phyloP scores from a whole-genome alignment of 2,113 vertebrate species.

The Montifringilla adamsi region DNA sequence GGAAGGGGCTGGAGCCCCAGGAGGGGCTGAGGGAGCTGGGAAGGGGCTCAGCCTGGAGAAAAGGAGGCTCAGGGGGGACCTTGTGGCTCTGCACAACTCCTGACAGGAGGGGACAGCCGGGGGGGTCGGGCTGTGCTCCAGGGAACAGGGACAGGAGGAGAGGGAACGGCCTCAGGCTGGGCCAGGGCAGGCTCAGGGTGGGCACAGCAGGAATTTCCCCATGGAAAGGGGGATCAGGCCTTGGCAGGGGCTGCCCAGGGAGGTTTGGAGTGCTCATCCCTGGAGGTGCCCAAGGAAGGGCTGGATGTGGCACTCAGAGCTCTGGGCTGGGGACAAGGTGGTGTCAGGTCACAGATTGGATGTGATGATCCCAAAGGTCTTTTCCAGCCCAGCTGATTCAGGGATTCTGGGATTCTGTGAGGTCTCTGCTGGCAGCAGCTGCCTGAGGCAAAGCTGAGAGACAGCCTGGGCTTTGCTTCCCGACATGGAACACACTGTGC shows the following conservation, averaged over 20 bases:
- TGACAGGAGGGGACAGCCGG: not conserved
- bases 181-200: not conserved
- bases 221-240: not conserved
- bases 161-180: not conserved
- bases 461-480: not conserved
- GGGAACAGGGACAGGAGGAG: not conserved
- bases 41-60: too few relatives aligned
- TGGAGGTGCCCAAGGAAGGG: accelerated
- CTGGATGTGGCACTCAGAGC: not conserved
- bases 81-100: not conserved
- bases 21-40: too few relatives aligned
- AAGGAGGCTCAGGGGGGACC: not conserved
- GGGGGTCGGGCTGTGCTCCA: not conserved
- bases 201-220: not conserved
- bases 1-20: not conserved
- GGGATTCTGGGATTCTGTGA: not conserved
- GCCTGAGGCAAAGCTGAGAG: not conserved
- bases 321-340: not conserved
- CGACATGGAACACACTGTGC: not conserved
- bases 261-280: not conserved
- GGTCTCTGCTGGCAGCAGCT: not conserved
- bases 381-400: not conserved
- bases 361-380: not conserved
- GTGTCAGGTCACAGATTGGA: not conserved
- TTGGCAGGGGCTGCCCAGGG: not conserved